Base-by-base conservation (phyloP, 2,888 invertebrate genomes). In the Mythimna vitellina region DNA sequence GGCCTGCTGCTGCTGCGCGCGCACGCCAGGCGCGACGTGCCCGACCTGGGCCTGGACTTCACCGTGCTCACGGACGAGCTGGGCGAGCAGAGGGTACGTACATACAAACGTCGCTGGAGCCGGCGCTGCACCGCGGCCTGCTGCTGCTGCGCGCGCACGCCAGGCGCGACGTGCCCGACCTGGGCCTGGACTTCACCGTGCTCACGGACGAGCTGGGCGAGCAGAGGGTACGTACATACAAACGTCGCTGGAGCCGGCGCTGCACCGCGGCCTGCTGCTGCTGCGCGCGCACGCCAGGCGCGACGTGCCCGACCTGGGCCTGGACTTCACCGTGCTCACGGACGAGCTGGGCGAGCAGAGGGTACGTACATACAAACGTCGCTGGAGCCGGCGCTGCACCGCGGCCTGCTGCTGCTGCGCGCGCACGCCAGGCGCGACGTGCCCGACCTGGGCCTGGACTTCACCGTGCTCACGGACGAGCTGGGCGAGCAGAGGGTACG, bases 131-230 rank as follows among this genome's bases (percentile, higher is more conserved):
- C 93, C 97, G 98, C 82, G 99, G 99, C 90, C 96, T 99, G 58
- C 94, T 99, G 56, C 98, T 98, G 91, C 96, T 99, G 65, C 98
- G 99, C 89, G 98, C 98, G 80, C 99, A 98, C 90, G 96, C 97
- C 53, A 92, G 97, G 6, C 98, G 98, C 6, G 99, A 99, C 92
- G 99, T 99, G 10, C 97, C 98, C 14, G 99, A 99, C 89, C 95
- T 99, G 51, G 98, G 99, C 1, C 96, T 99, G 32, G 99, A 99
- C 95, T 99, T 99, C 91, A 99, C 99, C 0, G 97, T 99, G 20
- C 97, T 99, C 61, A 98, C 97, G 86, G 98, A 99, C 88, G 98
- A 99, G 90, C 96, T 99, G 67, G 99, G 99, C 0, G 98, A 99
- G 92, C 98, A 98, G 65, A 97, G 97, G 94, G 98, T 98, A 67